Conservation (phyloP, 1,140 invertebrate species). For the Brachionus paranguensis region DNA sequence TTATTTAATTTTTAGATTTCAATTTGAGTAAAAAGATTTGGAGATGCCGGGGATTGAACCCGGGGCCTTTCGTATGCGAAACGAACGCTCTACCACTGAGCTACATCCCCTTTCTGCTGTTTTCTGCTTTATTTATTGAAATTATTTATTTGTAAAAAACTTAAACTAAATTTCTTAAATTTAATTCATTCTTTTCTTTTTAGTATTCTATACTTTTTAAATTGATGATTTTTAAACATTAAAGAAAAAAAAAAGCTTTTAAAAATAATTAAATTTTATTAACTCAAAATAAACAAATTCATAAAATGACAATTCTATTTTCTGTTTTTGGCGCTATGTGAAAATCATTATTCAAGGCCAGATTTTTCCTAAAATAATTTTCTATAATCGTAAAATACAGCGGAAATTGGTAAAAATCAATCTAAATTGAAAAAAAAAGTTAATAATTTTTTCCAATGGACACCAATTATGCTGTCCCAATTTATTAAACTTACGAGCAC, state of each 20-base stretch:
- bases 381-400: conserved; percentile 7
- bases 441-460: too few species aligned
- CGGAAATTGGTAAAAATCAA: conserved; percentile 12
- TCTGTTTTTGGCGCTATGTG: background rate
- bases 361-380: conserved; percentile 13
- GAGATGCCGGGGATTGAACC: conserved; percentile 28
- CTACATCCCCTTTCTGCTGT: background rate
- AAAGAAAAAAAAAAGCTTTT: background rate
- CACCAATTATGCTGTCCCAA: background rate
- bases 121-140: too few species aligned
- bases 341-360: background rate
- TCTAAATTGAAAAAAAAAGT: background rate
- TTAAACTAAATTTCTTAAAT: too few species aligned
- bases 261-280: background rate
- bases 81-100: conserved; percentile 33
- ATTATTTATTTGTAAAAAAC: too few species aligned
- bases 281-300: background rate
- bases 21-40: too few species aligned
- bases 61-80: conserved; percentile 31
- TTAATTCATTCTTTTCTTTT: too few species aligned
- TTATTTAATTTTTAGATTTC: too few species aligned
- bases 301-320: conserved; percentile 14
- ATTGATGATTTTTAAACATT: too few species aligned
- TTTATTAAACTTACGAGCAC: background rate
- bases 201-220: too few species aligned